Conservation (phyloP, 2,113 vertebrate species). For the Anser brachyrhynchus region DNA sequence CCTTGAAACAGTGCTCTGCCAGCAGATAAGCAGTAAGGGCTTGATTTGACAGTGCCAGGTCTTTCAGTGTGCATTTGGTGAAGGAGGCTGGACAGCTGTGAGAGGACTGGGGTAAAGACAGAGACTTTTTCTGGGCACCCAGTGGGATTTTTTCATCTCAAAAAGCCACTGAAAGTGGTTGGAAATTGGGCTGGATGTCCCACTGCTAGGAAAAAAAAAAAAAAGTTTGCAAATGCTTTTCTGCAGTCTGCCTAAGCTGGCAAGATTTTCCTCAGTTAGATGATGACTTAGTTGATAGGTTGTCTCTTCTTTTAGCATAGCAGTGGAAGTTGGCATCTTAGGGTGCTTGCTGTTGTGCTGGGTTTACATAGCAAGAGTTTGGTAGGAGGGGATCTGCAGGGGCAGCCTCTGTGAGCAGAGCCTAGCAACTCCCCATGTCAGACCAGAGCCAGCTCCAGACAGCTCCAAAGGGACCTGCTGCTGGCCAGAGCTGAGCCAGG, state of each 20-base stretch:
- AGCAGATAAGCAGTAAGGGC: not conserved
- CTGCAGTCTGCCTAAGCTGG: not conserved
- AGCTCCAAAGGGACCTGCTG: no score
- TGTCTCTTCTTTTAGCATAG: not conserved
- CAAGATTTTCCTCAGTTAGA: not conserved
- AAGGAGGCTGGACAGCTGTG: not conserved
- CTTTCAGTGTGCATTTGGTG: not conserved
- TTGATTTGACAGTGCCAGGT: not conserved
- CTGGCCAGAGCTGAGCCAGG: no score
- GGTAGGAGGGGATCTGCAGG: no score
- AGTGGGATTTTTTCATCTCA: not conserved
- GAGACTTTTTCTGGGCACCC: not conserved
- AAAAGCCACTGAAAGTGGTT: not conserved
- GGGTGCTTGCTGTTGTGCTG: not conserved
- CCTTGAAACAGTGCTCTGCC: not conserved
- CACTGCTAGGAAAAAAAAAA: not conserved
- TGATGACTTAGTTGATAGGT: not conserved
- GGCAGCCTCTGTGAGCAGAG: no score
- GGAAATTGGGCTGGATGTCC: not conserved
- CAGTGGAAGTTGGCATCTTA: not conserved
- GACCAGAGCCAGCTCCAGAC: no score
- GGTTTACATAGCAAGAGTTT: no score
- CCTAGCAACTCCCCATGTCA: no score
- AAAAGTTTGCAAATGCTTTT: not conserved
- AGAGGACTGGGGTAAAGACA: not conserved